Evolutionary conservation across 35 echinoderm and acorn worm genomes (phyloP).

Genomic region (Acanthaster planci): DNA sequence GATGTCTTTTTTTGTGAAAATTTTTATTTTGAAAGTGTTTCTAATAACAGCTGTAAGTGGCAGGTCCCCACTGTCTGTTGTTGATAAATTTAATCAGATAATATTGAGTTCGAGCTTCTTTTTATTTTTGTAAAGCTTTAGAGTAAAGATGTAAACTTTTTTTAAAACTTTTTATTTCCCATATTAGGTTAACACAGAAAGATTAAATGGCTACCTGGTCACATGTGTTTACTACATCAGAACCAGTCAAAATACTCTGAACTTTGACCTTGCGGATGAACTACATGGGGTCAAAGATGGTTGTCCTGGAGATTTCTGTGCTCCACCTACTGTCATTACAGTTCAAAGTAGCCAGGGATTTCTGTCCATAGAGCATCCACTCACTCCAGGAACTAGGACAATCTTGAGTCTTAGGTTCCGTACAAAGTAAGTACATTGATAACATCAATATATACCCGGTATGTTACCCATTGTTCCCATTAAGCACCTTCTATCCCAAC

Average conservation of each 20-base stretch:
- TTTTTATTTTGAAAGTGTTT: no score
- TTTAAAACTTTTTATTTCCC: neutral
- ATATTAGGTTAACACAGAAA: conserved; percentile 74
- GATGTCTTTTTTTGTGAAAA: no score
- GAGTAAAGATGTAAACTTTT: neutral
- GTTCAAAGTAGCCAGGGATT: conserved; percentile 60
- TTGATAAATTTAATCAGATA: no score
- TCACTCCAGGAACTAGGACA: conserved; percentile 81
- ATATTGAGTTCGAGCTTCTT: no score
- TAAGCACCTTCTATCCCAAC: no score
- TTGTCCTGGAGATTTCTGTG: conserved; percentile 83
- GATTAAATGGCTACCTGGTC: conserved; percentile 94
- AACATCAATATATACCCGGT: no score
- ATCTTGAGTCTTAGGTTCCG: conserved; percentile 80
- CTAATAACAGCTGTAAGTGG: no score
- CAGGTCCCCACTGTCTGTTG: no score
- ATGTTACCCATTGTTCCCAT: no score
- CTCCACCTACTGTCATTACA: conserved; percentile 82
- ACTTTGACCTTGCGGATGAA: conserved; percentile 62
- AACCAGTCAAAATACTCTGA: conserved; percentile 51
- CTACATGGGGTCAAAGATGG: conserved; percentile 78
- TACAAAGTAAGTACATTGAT: conserved; percentile 76
- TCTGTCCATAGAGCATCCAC: conserved; percentile 58
- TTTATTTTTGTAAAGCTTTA: no score
- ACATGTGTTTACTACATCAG: conserved; percentile 89